Evolutionary conservation across 1,140 invertebrate genomes (phyloP), one percentile per base, ranked within the genome.

Genomic region (Harlomillsia oculata): DNA sequence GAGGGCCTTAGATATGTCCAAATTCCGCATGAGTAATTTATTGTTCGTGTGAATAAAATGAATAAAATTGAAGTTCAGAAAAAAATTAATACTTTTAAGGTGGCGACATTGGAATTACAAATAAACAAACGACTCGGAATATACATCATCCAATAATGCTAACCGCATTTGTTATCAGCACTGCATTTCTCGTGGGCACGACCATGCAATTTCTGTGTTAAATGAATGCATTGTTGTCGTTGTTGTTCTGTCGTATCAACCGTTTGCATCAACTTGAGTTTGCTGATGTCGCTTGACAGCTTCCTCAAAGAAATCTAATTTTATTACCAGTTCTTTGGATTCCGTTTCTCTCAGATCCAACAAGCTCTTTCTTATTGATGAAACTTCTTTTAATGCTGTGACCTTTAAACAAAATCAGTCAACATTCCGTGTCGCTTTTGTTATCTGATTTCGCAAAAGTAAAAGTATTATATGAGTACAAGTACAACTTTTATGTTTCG

Each of bases 271-370:
- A 59, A 20, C 8, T 8, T 51, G 43, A 9, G 36, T 30, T 2
- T 34, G 14, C 2, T 20, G 28, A 3, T 65, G 60, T 11, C 40
- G 30, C 2, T 26, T 29, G 3, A 65, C 48, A 3, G 43, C 39
- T 29, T 41, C 53, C 45, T 62, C 60, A 39, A 62, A 62, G 14
- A 53, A 30, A 56, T 60, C 55, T 3, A 65, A 16, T 29, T 62
- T 62, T n/a, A 20, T 21, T 5, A 57, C 58, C 2, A 65, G 30
- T 23, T 53, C 46, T 41, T 62, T 60, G 0, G 43, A 32, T 37
- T 65, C 56, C 16, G 18, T 37, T 34, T 60, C 56, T 20, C 59
- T 26, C 4, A 62, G n/a, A 26, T 62, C 57, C 0, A 65, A 28
- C 0, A 65, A 34, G 6, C 23, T 40, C 46, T 62, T 34, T 26